Percentiles rank a stretch among this genome's conserved stretches.
These are phyloP conservation scores for Salvelinus sp. DNA, from an alignment of 2,113 vertebrate genomes.

Conservation along the genomic window DNA sequence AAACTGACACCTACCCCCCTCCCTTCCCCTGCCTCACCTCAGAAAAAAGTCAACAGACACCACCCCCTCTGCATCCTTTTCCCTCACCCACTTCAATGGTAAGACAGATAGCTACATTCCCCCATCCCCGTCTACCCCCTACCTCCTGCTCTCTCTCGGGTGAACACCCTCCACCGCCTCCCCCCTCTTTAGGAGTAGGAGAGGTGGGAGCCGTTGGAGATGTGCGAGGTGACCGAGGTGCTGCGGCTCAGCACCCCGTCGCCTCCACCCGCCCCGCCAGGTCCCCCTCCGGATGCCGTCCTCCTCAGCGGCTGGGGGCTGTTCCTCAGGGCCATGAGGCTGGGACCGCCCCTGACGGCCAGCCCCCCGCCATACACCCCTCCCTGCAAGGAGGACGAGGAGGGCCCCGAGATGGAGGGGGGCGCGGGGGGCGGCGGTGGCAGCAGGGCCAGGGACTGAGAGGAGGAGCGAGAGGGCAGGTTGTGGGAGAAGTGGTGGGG, in stretches of 20 bases:
- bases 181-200: slow-evolving; percentile 81
- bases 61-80: not conserved
- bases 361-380: slow-evolving; percentile 70
- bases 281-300: slow-evolving; percentile 86
- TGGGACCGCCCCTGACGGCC: slow-evolving; percentile 71
- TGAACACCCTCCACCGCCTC: not conserved
- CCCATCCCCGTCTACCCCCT: slow-evolving; percentile 22
- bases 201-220: slow-evolving; percentile 89
- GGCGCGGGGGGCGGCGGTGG: slow-evolving; percentile 78
- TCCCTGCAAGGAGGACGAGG: slow-evolving; percentile 72
- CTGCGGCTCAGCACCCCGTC: slow-evolving; percentile 85
- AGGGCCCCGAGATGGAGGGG: slow-evolving; percentile 67
- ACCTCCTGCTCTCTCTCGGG: slow-evolving; percentile 21
- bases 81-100: slow-evolving; percentile 30
- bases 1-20: not conserved
- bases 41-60: slow-evolving; percentile 48
- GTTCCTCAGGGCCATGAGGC: slow-evolving; percentile 84
- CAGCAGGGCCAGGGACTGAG: slow-evolving; percentile 76
- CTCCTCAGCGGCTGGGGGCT: slow-evolving; percentile 89
- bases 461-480: slow-evolving; percentile 78
- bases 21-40: slow-evolving; percentile 37
- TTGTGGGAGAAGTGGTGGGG: slow-evolving; percentile 77
- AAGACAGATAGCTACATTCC: slow-evolving; percentile 9
- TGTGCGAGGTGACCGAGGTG: slow-evolving; percentile 90
- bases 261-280: slow-evolving; percentile 72